Base-by-base conservation (phyloP, 2,113 vertebrate genomes). In the Leuciscus idus region DNA sequence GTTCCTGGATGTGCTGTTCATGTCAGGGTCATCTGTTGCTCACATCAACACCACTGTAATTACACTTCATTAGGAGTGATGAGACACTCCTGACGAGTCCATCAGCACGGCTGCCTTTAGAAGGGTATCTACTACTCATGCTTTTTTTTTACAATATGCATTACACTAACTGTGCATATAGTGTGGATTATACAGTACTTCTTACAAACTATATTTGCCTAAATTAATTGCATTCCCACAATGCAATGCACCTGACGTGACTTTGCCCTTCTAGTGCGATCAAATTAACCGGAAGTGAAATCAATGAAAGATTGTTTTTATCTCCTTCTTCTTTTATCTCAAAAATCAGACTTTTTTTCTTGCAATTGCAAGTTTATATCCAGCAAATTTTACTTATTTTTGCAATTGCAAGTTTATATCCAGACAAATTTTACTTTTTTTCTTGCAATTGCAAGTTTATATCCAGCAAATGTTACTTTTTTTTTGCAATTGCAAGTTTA, bases 11-110 rank as follows among this genome's bases (percentile, higher is more conserved):
- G 73, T 89, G 72, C 81, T 82, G 66, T 73, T 86, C 75, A 81
- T 85, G 84, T 66, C 17, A 11, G 6, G 62, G 64, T 84, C 85
- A 86, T 87, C 55, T 87, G 59, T 59, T 86, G 62, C 33, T 72
- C 57, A 87, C 83, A 81, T 72, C 72, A 39, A 78, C 72, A 48
- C 72, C 17, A 26, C 79, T 66, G 73, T 85, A 74, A 88, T 86
- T 86, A 88, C 15, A 55, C 82, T 68, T 90, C 83, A 90, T 87
- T 87, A 88, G 70, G 17, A 55, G 11, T 12, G 7, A 75, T 46
- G 36, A n/a, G 46, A 76, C 6, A 23, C 46, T 78, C 72, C 1
- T 82, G 77, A 73, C 28, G 64, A 57, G 39, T 50, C 88, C 85
- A 12, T 36, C 46, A 50, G n/a, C 75, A 33, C 4, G 9, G 9